Evolutionary conservation across 2,888 invertebrate genomes (phyloP), one percentile per base, ranked within the genome.

Genomic region (Choreutis nemorana): DNA sequence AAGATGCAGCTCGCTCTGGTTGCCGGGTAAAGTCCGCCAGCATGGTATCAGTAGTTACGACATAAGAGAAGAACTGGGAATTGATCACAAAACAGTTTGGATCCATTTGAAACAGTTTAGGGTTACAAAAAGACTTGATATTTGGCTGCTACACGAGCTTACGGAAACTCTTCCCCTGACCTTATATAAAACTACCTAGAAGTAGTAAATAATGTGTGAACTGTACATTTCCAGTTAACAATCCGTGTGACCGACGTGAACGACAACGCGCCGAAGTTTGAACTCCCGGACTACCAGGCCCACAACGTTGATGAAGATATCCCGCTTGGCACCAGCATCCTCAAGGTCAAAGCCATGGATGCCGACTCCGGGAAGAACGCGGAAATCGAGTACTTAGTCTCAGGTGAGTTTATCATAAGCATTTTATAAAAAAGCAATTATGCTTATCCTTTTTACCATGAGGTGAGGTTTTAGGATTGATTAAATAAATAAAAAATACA

Each of bases 261-360:
- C 62, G 98, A 98, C 75, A 97, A 98, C 67, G 92, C 94, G 5
- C 97, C 97, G 0, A 93, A 94, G 66, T 97, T 94, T 55, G 96
- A 97, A 70, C 73, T 97, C 40, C 97, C 97, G 1, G 94, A 97
- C 64, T 97, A 97, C 67, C 96, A 97, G 66, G 94, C 95, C 0
- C 94, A 95, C 67, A 96, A 96, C 59, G 91, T 97, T 1, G 94
- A 95, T 51, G 97, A 97, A 75, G 96, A 97, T 56, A 90, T 95
- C 40, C 89, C 93, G 0, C 81, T 94, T 20, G 96, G 96, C 34
- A 92, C 94, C 15, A 92, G 91, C 39, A 96, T 98, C 39, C 80
- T 97, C 28, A 93, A 93, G 75, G 96, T 97, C 29, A 94, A 94
- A 57, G 97, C 97, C 0, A 94, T 91, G 80, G 97, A 98, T 53